Evolutionary conservation across 2,797 vertebrate species (phyloP).

Genomic region (Manis javanica): DNA sequence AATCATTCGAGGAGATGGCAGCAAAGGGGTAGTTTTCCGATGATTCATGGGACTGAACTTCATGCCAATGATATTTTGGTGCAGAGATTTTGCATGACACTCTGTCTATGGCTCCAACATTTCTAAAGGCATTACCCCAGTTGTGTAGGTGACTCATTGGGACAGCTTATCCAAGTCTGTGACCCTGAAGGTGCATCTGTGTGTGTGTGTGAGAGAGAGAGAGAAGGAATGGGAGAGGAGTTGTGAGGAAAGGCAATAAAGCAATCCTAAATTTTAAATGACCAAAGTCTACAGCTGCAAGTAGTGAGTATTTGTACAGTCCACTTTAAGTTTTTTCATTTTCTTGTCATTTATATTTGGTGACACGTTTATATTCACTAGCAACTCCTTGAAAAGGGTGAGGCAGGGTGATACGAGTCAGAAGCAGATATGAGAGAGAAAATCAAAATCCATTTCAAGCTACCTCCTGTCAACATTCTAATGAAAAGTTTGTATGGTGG

Average conservation of each 20-base stretch:
- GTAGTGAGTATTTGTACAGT: not conserved
- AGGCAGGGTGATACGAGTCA: not conserved
- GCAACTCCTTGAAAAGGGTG: constrained; percentile 47
- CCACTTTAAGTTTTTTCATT: not conserved
- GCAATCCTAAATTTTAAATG: not conserved
- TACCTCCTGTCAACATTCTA: not conserved
- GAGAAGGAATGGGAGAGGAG: too few species aligned
- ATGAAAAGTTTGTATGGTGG: not conserved
- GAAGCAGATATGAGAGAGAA: constrained; percentile 53
- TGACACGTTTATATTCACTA: not conserved
- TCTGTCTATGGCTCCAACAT: constrained; percentile 31
- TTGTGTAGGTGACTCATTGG: constrained; percentile 63
- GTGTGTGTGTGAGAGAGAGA: not conserved
- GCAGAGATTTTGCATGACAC: constrained; percentile 39
- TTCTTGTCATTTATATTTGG: constrained; percentile 15
- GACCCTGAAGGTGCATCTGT: not conserved
- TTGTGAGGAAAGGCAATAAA: not conserved
- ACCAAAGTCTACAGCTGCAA: not conserved
- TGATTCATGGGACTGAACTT: constrained; percentile 59
- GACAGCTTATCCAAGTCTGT: constrained; percentile 32
- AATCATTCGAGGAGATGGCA: constrained; percentile 46
- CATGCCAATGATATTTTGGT: constrained; percentile 60
- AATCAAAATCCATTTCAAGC: constrained; percentile 52
- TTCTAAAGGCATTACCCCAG: constrained; percentile 55
- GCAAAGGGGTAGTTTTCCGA: constrained; percentile 62